Evolutionary conservation across 2,888 invertebrate genomes (phyloP).

Genomic region (Dysmachus trigonus): DNA sequence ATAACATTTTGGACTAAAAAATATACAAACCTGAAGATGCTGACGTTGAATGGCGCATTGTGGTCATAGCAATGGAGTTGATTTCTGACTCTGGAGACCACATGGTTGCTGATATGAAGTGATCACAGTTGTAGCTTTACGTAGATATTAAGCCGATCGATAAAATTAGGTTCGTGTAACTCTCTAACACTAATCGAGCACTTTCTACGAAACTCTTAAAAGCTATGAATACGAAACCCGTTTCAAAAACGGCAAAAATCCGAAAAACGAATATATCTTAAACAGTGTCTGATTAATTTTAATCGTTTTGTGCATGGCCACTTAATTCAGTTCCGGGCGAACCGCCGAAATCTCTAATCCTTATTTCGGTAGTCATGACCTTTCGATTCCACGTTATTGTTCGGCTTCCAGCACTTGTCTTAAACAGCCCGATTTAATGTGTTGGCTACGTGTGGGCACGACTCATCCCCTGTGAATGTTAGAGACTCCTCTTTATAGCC

Average conservation of each 20-base stretch:
- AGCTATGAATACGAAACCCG: not conserved
- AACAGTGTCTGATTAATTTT: conserved; percentile 1
- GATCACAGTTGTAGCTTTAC: conserved; percentile 40
- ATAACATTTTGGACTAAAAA: not conserved
- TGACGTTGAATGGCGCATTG: conserved; percentile 75
- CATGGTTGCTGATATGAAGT: conserved; percentile 61
- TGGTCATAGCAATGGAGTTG: conserved; percentile 84
- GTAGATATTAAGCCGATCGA: conserved; percentile 3
- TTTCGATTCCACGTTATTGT: not conserved
- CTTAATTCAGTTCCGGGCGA: not conserved
- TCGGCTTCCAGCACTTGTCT: not conserved
- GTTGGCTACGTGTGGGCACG: not conserved
- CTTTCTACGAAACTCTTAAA: conserved; percentile 1
- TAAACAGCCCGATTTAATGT: not conserved
- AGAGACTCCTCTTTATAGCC: conserved; percentile 11
- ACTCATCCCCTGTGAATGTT: not conserved
- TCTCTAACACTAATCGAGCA: not conserved
- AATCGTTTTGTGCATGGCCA: conserved; percentile 5
- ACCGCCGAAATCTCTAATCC: not conserved
- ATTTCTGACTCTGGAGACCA: conserved; percentile 80
- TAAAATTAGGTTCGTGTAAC: not conserved
- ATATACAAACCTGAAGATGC: conserved; percentile 76
- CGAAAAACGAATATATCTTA: not conserved
- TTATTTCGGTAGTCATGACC: not conserved
- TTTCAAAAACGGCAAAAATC: not conserved